These are phyloP conservation scores for Stichopus chloronotus DNA, from an alignment of 35 echinoderm and acorn worm genomes.

Conservation along the genomic window DNA sequence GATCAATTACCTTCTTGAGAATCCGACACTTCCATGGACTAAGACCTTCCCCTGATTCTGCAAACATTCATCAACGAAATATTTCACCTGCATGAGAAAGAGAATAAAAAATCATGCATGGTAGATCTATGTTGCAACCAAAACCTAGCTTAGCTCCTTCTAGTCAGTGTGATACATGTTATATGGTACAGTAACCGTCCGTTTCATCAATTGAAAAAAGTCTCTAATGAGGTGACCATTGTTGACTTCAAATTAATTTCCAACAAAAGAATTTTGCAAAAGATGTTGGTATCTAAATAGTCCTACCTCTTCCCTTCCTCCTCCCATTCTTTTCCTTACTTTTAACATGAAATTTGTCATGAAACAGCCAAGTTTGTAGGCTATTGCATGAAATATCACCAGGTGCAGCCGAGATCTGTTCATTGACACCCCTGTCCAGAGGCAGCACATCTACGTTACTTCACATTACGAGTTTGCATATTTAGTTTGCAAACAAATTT, in stretches of 20 bases:
- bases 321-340: no score
- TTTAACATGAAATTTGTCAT: no score
- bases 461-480: no score
- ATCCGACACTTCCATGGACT: constrained; percentile 48
- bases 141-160: background rate
- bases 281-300: background rate
- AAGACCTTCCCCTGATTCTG: constrained; percentile 13
- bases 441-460: no score
- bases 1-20: constrained; percentile 55
- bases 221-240: background rate
- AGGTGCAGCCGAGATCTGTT: no score
- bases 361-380: no score
- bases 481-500: no score
- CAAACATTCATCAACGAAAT: constrained; percentile 40
- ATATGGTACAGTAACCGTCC: background rate
- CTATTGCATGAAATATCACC: no score
- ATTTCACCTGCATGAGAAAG: constrained; percentile 21
- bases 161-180: background rate
- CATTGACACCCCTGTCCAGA: no score
- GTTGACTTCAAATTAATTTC: background rate
- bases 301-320: no score
- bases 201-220: background rate
- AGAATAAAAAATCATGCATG: background rate
- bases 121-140: background rate
- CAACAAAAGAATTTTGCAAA: background rate